Conservation (phyloP, 2,888 invertebrate species). For the Drosophila nr. perissopoda region DNA sequence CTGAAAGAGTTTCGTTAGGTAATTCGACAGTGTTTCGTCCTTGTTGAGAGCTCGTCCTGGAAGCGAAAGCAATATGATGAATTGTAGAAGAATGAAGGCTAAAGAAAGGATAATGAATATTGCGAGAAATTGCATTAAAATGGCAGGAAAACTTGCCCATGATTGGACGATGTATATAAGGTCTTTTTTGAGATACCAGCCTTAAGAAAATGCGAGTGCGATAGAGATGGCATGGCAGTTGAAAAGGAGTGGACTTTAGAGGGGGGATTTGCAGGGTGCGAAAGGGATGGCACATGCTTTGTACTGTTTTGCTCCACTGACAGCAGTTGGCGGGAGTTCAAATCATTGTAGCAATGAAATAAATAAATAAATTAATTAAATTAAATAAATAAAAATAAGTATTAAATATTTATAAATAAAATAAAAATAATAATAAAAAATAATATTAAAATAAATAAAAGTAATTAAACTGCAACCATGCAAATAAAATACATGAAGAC, state of each 20-base stretch:
- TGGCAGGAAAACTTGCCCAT: not conserved
- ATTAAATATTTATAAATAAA: not conserved
- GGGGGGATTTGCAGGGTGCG: not conserved
- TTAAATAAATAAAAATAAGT: not conserved
- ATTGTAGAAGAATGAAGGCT: not conserved
- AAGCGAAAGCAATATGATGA: not conserved
- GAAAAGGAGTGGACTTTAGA: not conserved
- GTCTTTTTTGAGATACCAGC: not conserved
- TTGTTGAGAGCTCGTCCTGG: not conserved
- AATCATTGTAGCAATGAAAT: not conserved
- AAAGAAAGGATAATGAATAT: not conserved
- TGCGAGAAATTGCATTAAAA: not conserved
- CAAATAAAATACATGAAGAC: not conserved
- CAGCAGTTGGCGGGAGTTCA: not conserved
- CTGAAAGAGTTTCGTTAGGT: not conserved
- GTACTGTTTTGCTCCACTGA: not conserved
- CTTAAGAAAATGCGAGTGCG: not conserved
- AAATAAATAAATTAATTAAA: not conserved
- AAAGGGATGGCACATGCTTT: too few species aligned
- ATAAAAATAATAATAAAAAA: not conserved
- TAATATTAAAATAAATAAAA: not conserved
- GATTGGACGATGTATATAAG: not conserved
- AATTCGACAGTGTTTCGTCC: not conserved
- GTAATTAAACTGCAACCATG: not conserved
- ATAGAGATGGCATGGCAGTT: not conserved